These are phyloP conservation scores for Ageneiosus marmoratus DNA, from an alignment of 2,113 vertebrate species.

Conservation along the genomic window DNA sequence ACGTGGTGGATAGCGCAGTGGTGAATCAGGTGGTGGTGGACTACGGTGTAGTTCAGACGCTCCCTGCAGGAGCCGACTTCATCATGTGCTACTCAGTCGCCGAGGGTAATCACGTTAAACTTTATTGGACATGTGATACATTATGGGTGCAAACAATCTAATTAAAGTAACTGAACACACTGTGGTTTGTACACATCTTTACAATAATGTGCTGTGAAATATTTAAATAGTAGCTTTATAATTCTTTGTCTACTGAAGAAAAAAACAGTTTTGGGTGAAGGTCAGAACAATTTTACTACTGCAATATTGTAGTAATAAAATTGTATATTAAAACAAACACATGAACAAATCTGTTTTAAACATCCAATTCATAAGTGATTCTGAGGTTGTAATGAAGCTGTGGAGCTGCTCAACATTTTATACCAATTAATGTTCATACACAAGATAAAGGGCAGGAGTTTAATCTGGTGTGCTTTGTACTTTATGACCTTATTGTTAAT, in stretches of 20 bases:
- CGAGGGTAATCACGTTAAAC: constrained; percentile 75
- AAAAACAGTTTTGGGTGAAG: background rate
- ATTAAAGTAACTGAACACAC: background rate
- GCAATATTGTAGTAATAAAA: too few species aligned
- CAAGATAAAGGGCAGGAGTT: background rate
- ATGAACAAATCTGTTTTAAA: background rate
- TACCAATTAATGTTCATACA: background rate
- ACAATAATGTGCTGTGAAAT: background rate
- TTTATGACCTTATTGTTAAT: background rate
- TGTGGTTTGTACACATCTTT: background rate
- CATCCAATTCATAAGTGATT: background rate
- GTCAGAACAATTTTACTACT: background rate
- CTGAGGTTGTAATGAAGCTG: too few species aligned
- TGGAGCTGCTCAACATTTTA: too few species aligned
- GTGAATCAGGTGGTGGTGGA: constrained; percentile 80
- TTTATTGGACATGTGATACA: background rate
- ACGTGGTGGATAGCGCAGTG: constrained; percentile 63
- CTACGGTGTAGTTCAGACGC: constrained; percentile 76
- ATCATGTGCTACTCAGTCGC: constrained; percentile 98
- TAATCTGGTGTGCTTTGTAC: background rate
- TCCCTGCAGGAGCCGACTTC: constrained; percentile 93
- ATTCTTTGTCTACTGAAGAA: background rate
- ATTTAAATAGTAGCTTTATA: background rate
- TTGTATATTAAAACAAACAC: too few species aligned
- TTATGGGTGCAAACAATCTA: background rate